Conservation (phyloP, 2,797 vertebrate genomes). For the Eutrigla gurnardus region DNA sequence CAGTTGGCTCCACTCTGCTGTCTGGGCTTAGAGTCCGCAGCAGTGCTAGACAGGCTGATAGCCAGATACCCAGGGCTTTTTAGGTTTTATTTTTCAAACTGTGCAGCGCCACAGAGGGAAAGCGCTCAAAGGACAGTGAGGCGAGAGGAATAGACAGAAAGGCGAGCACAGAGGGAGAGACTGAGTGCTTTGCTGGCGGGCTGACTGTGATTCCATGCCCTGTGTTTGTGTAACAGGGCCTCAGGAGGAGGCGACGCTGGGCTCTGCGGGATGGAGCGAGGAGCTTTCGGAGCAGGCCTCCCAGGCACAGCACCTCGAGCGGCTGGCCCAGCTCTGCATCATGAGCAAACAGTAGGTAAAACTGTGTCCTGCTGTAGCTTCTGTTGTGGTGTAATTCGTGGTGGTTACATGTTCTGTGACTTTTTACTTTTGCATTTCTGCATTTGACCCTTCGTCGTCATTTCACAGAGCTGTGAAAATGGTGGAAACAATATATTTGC, state of each 20-base stretch:
- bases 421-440: not conserved
- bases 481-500: conserved; percentile 14
- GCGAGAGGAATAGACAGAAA: conserved; percentile 13
- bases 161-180: not conserved
- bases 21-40: conserved; percentile 68
- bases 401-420: conserved; percentile 14
- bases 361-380: conserved; percentile 44
- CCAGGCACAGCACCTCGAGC: conserved; percentile 84
- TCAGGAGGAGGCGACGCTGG: conserved; percentile 86
- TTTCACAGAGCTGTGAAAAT: conserved; percentile 21
- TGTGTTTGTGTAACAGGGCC: conserved; percentile 87
- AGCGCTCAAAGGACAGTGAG: conserved; percentile 14
- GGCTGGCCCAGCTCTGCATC: conserved; percentile 87
- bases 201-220: conserved; percentile 83
- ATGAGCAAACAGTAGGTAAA: conserved; percentile 89
- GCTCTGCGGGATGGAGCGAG: conserved; percentile 83
- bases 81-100: conserved; percentile 75
- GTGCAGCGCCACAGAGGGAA: conserved; percentile 7
- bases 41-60: conserved; percentile 46
- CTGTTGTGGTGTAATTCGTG: conserved; percentile 30
- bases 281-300: conserved; percentile 86
- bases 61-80: conserved; percentile 68
- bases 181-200: conserved; percentile 47
- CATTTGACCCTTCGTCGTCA: not conserved
- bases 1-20: conserved; percentile 65